Conservation (phyloP, 2,113 vertebrate species). For the Nothobranchius kuhntae region DNA sequence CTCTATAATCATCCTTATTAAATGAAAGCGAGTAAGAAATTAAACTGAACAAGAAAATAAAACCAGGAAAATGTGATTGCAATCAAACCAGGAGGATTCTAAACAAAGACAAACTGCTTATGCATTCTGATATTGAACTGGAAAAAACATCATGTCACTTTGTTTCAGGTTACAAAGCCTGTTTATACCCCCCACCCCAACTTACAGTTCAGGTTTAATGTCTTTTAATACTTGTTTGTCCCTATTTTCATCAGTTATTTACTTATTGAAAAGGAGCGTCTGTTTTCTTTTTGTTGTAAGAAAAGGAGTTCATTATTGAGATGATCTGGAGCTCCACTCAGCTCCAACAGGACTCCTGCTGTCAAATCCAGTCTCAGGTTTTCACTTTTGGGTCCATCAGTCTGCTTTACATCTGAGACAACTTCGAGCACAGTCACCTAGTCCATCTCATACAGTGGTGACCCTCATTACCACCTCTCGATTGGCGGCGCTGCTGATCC, state of each 20-base stretch:
- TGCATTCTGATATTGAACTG: constrained; percentile 55
- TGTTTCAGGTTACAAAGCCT: constrained; percentile 58
- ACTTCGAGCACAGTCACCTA: neutral
- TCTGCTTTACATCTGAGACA: constrained; percentile 22
- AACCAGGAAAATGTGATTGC: constrained; percentile 13
- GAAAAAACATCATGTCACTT: constrained; percentile 43
- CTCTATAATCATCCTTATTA: constrained; percentile 64
- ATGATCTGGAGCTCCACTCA: constrained; percentile 48
- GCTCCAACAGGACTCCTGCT: constrained; percentile 25
- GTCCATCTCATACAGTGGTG: constrained; percentile 86
- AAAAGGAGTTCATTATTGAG: constrained; percentile 58
- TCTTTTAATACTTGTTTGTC: constrained; percentile 45
- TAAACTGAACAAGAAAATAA: neutral
- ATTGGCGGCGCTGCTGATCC: constrained; percentile 83
- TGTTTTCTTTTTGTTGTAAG: constrained; percentile 50
- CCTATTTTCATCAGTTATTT: constrained; percentile 47
- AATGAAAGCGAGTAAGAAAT: constrained; percentile 63
- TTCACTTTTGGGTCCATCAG: constrained; percentile 27
- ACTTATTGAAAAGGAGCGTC: constrained; percentile 67
- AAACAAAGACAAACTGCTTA: constrained; percentile 48
- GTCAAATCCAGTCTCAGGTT: constrained; percentile 23
- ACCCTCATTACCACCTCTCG: constrained; percentile 95
- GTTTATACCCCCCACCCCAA: constrained; percentile 19
- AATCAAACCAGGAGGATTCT: constrained; percentile 53
- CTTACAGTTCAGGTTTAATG: constrained; percentile 28